Evolutionary conservation across 2,113 vertebrate species (phyloP).

Genomic region (Microcebus murinus): DNA sequence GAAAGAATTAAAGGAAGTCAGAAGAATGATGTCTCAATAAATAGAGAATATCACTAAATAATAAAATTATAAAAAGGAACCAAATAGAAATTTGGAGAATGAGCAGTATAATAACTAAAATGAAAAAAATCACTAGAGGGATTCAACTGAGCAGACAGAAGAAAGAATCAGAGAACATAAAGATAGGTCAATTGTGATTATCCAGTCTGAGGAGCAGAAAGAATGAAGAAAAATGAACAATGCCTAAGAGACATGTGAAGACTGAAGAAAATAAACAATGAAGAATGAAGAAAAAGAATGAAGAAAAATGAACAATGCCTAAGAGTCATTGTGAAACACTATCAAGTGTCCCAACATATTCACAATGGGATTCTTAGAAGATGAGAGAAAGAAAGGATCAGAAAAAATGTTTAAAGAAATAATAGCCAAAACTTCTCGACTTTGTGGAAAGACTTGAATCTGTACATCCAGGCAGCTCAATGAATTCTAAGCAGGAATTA

Average conservation of each 20-base stretch:
- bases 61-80: background rate
- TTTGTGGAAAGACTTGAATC: background rate
- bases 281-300: background rate
- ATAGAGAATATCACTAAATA: background rate
- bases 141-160: background rate
- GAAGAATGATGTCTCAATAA: background rate
- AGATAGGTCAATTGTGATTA: background rate
- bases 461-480: background rate
- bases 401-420: background rate
- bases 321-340: background rate
- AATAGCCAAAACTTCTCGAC: background rate
- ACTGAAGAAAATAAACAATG: background rate
- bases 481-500: background rate
- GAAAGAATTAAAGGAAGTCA: conserved; percentile 5
- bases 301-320: background rate
- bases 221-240: background rate
- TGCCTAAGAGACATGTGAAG: background rate
- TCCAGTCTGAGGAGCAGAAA: background rate
- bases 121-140: background rate
- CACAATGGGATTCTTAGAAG: background rate
- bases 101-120: background rate
- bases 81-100: background rate
- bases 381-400: background rate
- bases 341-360: background rate
- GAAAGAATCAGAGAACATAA: background rate